Conservation (phyloP, 2,888 invertebrate genomes). For the Eremobia ochroleuca region DNA sequence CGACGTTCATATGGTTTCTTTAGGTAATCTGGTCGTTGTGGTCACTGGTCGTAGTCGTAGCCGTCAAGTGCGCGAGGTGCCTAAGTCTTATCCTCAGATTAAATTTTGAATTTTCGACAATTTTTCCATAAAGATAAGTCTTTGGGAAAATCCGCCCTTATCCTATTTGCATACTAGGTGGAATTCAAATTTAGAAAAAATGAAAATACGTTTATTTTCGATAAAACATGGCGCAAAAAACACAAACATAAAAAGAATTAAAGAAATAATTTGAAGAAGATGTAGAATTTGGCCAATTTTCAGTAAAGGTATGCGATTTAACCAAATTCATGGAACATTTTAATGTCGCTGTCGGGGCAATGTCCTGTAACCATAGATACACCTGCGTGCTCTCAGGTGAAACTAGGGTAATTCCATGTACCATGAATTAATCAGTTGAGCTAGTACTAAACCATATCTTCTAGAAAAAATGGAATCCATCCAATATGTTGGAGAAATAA, state of each 20-base stretch:
- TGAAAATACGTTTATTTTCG: background rate
- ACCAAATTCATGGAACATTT: background rate
- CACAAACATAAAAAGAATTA: background rate
- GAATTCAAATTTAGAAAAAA: background rate
- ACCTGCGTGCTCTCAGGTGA: background rate
- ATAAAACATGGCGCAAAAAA: background rate
- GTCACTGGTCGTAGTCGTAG: no score
- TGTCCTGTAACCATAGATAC: background rate
- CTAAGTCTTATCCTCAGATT: no score
- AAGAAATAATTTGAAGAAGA: background rate
- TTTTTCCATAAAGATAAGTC: no score
- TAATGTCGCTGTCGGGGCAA: background rate
- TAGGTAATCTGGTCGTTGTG: no score
- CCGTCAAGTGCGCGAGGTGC: no score
- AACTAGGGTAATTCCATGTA: slow-evolving; percentile 1
- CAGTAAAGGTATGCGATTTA: background rate
- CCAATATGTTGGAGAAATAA: background rate
- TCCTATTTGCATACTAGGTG: background rate
- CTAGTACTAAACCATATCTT: background rate
- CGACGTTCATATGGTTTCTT: no score
- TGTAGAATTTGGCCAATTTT: background rate
- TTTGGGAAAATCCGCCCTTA: no score
- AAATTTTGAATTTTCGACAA: no score
- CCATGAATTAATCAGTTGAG: slow-evolving; percentile 16
- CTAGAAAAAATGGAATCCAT: background rate